Base-by-base conservation (phyloP, 1,140 invertebrate species). In the Rhagoletis pomonella region DNA sequence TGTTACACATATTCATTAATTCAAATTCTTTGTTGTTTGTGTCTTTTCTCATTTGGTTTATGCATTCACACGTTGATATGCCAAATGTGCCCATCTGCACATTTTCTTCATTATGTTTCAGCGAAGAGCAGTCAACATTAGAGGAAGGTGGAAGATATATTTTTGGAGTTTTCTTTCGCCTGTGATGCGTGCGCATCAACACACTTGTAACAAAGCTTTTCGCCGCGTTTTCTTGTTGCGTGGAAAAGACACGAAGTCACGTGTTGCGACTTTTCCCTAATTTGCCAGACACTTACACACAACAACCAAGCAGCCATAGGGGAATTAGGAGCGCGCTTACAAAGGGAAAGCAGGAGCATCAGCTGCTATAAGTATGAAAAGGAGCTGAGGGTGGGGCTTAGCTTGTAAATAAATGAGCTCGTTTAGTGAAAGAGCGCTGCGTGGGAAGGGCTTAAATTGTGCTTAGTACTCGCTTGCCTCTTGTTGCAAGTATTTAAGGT, bases 211-310 rank as follows among this genome's bases (percentile, higher is more conserved):
- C 67, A 73, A 10, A 42, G 39, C 39, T 73, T 73, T 47, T 47
- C 73, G 47, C n/a, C n/a, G 73, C 42, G 47, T 81, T 81, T 55
- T 81, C 73, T 81, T 81, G 73, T 81, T 81, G 73, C 73, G 44
- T 81, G 73, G 73, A 81, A 81, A 81, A 81, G 73, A 81, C 73
- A 81, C 73, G 73, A 81, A 81, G 73, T 81, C 73, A 81, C 73
- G 73, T 81, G 73, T 81, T 81, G 47, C 47, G 73, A 81, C 44
- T 81, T 81, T 81, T 81, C 73, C 47, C 73, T 81, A 81, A 81
- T 81, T 81, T 81, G 73, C 73, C 73, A 81, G 39, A 81, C 73
- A 81, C 73, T 81, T 81, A 81, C 73, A 81, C 73, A 81, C 47
- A n/a, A 19, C 73, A 39, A 14, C 10, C 67, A 73, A 42, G 14